Percentiles rank a stretch among this genome's conserved stretches.
Evolutionary conservation across 2,888 invertebrate species (phyloP).

Genomic region (Drosophila cognata): DNA sequence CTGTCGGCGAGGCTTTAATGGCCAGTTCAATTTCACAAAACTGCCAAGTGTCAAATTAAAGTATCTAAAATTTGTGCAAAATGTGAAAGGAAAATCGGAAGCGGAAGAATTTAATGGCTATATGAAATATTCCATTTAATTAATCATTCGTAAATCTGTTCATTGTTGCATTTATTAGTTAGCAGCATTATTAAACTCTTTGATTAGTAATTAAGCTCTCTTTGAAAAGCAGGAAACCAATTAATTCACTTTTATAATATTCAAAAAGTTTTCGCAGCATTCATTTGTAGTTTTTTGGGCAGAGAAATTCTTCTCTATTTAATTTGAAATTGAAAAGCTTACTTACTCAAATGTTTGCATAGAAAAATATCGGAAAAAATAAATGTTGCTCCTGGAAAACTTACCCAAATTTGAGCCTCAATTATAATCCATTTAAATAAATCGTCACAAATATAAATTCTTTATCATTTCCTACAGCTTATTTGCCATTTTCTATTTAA

Average conservation of each 20-base stretch:
- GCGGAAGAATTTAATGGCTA: neutral
- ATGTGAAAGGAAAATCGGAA: neutral
- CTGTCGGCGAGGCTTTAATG: slow-evolving; percentile 53
- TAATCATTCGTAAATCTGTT: neutral
- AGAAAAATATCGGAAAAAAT: neutral
- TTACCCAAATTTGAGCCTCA: neutral
- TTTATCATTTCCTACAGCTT: neutral
- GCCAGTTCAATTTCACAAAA: slow-evolving; percentile 41
- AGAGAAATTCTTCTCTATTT: neutral
- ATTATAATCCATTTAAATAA: neutral
- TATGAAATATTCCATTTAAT: slow-evolving; percentile 1
- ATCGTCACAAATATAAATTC: neutral
- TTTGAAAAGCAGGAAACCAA: neutral
- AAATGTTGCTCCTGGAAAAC: neutral
- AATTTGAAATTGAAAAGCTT: neutral
- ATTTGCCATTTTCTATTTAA: neutral
- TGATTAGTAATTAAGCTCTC: neutral
- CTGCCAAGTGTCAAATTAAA: slow-evolving; percentile 36
- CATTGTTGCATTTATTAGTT: neutral
- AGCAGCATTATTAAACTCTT: neutral
- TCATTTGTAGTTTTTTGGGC: neutral
- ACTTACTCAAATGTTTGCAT: neutral
- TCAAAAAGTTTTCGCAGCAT: neutral
- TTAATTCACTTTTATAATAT: neutral
- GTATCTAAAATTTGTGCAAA: slow-evolving; percentile 5